phyloP scores from a whole-genome alignment of 2,797 vertebrate species.

The Ciconia nigra region DNA sequence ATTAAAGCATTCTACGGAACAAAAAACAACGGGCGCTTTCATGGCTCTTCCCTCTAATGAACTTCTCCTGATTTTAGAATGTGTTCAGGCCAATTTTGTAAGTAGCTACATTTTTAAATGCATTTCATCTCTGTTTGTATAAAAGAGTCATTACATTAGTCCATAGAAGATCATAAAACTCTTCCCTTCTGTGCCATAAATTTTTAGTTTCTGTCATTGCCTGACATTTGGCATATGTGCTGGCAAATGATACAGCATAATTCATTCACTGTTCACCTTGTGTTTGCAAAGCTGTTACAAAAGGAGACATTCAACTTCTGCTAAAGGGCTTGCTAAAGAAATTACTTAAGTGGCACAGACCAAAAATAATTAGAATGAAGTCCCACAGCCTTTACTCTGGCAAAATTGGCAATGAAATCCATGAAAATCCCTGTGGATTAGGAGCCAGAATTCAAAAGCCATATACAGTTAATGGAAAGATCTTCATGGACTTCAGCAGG shows the following conservation, averaged over 20 bases:
- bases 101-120: slow-evolving; percentile 32
- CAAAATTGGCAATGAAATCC: not conserved
- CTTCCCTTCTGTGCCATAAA: slow-evolving; percentile 34
- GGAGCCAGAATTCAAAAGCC: not conserved
- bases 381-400: not conserved
- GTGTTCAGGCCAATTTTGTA: slow-evolving; percentile 26
- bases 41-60: slow-evolving; percentile 1
- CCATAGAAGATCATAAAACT: slow-evolving; percentile 46
- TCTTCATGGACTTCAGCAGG: not conserved
- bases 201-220: slow-evolving; percentile 41
- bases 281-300: slow-evolving; percentile 24
- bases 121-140: slow-evolving; percentile 44
- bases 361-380: not conserved
- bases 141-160: slow-evolving; percentile 50
- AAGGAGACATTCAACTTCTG: not conserved
- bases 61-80: slow-evolving; percentile 6
- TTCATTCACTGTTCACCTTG: slow-evolving; percentile 49
- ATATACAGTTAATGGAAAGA: not conserved
- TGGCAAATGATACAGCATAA: slow-evolving; percentile 33
- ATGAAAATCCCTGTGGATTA: not conserved
- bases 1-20: not conserved
- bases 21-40: not conserved
- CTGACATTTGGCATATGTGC: not conserved
- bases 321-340: slow-evolving; percentile 1
- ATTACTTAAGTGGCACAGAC: not conserved